phyloP scores from a whole-genome alignment of 2,888 invertebrate genomes.

The Lasius fuliginosus region DNA sequence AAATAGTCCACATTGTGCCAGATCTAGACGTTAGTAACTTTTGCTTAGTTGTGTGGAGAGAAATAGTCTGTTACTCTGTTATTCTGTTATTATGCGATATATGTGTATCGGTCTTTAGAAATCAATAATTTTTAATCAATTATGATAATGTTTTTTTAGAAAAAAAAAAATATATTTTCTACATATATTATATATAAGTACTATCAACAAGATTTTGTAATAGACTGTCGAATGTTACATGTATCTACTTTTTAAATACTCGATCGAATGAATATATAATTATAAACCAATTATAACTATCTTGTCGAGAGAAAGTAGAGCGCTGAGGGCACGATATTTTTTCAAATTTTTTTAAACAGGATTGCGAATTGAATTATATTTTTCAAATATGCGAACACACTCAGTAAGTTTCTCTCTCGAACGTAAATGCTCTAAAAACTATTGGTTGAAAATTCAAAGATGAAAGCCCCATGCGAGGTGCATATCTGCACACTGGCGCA shows the following conservation, averaged over 20 bases:
- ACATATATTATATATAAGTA: neutral
- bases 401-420: neutral
- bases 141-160: neutral
- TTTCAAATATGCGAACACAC: neutral
- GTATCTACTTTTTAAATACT: neutral
- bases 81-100: neutral
- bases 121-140: neutral
- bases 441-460: neutral
- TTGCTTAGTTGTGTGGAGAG: conserved; percentile 11
- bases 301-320: neutral
- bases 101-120: neutral
- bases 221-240: neutral
- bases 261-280: neutral
- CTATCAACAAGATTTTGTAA: neutral
- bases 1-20: conserved; percentile 17
- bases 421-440: neutral
- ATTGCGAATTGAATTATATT: neutral
- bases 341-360: neutral
- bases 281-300: conserved; percentile 8
- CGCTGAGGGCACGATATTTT: neutral
- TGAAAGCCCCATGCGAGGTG: conserved; percentile 1
- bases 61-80: conserved; percentile 3
- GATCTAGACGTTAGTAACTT: neutral
- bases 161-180: neutral
- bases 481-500: conserved; percentile 5